Evolutionary conservation across 2,888 invertebrate species (phyloP).

Genomic region (Erebia epiphron): DNA sequence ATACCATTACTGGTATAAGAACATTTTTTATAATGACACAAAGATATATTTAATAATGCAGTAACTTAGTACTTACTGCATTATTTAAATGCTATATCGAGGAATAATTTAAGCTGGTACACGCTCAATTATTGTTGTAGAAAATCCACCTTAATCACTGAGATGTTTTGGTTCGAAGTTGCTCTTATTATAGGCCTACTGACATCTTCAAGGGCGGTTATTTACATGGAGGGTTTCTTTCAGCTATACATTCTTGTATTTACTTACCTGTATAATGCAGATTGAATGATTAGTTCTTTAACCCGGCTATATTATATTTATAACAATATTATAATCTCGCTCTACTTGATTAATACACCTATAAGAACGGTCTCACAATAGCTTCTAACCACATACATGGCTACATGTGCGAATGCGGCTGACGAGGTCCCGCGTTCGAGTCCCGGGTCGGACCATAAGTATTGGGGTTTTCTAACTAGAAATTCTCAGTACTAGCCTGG

Average conservation of each 20-base stretch:
- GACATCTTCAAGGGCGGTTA: constrained; percentile 59
- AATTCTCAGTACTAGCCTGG: too few relatives aligned
- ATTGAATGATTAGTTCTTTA: constrained; percentile 23
- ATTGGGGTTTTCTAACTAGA: too few relatives aligned
- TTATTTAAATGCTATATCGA: constrained; percentile 55
- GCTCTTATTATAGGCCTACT: constrained; percentile 47
- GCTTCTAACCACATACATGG: too few relatives aligned
- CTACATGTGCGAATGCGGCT: too few relatives aligned
- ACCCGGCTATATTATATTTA: constrained; percentile 1
- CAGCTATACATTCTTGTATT: constrained; percentile 28
- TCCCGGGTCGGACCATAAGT: too few relatives aligned
- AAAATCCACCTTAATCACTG: constrained; percentile 64
- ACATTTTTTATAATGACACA: too few relatives aligned
- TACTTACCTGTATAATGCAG: constrained; percentile 16
- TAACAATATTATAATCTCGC: background rate
- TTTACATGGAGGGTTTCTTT: constrained; percentile 45
- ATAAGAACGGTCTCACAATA: too few relatives aligned
- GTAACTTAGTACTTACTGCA: too few relatives aligned
- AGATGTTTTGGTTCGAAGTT: constrained; percentile 54
- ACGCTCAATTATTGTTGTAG: constrained; percentile 58
- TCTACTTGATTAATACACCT: background rate
- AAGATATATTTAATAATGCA: background rate
- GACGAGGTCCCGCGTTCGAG: too few relatives aligned
- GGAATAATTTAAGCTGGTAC: constrained; percentile 66
- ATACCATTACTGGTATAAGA: too few relatives aligned